Evolutionary conservation across 2,113 vertebrate species (phyloP).

Genomic region (Geococcyx californianus): DNA sequence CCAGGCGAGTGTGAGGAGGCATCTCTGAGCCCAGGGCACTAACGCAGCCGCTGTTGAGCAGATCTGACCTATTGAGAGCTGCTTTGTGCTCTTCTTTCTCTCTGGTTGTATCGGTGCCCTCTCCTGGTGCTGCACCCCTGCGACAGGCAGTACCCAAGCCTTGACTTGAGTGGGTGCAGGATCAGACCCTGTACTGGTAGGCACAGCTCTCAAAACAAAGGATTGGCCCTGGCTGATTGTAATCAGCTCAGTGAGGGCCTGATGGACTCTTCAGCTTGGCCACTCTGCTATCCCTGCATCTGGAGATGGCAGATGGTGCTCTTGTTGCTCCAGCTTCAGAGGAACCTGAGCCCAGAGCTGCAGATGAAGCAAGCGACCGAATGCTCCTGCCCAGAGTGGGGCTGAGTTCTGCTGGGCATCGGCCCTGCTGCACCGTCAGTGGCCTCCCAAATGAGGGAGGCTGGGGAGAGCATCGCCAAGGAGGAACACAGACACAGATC

Average conservation of each 20-base stretch:
- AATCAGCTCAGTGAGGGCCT: background rate
- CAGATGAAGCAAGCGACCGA: background rate
- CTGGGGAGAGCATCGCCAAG: background rate
- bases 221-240: background rate
- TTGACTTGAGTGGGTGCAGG: background rate
- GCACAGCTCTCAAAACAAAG: background rate
- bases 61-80: background rate
- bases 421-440: background rate
- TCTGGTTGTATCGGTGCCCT: background rate
- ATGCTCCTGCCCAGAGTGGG: background rate
- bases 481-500: fast-evolving
- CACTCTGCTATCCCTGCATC: background rate
- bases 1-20: background rate
- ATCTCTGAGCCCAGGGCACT: background rate
- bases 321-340: fast-evolving
- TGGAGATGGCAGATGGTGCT: fast-evolving
- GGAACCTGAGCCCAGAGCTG: background rate
- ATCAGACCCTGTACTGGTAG: background rate
- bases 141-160: background rate
- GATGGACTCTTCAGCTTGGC: background rate
- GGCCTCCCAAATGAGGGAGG: background rate
- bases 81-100: background rate
- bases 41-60: background rate
- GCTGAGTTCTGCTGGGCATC: background rate
- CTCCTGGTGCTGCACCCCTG: background rate